These are phyloP conservation scores for Dysdera silvatica DNA, from an alignment of 1,140 invertebrate species.

Conservation along the genomic window DNA sequence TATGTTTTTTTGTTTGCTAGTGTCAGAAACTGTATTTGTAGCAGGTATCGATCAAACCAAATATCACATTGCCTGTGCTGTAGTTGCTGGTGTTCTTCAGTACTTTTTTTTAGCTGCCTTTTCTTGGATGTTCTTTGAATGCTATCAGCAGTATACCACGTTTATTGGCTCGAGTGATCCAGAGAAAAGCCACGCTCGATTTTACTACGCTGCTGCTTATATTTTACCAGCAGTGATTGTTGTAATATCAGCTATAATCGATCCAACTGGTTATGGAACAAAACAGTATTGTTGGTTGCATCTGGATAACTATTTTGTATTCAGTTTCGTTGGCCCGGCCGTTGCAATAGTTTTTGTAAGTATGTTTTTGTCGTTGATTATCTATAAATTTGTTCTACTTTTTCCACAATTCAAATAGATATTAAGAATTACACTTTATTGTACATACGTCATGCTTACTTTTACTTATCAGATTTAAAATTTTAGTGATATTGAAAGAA, in stretches of 20 bases:
- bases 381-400: not conserved
- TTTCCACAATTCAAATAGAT: not conserved
- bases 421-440: not conserved
- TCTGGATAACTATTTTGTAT: conserved; percentile 77
- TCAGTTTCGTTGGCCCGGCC: conserved; percentile 84
- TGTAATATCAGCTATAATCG: conserved; percentile 63
- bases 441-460: not conserved
- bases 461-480: too few relatives aligned
- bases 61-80: conserved; percentile 72
- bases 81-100: conserved; percentile 83
- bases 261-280: conserved; percentile 78
- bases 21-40: conserved; percentile 86
- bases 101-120: conserved; percentile 92
- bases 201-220: conserved; percentile 78
- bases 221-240: conserved; percentile 66
- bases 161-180: conserved; percentile 89
- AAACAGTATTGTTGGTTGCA: conserved; percentile 77
- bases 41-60: conserved; percentile 80
- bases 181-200: conserved; percentile 71
- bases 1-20: conserved; percentile 60
- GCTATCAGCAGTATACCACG: conserved; percentile 90
- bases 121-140: conserved; percentile 70
- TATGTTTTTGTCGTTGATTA: not conserved
- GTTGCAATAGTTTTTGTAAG: conserved; percentile 60
- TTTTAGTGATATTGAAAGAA: too few relatives aligned